Evolutionary conservation across 2,113 vertebrate species (phyloP).

Genomic region (Aspidoscelis tigris): DNA sequence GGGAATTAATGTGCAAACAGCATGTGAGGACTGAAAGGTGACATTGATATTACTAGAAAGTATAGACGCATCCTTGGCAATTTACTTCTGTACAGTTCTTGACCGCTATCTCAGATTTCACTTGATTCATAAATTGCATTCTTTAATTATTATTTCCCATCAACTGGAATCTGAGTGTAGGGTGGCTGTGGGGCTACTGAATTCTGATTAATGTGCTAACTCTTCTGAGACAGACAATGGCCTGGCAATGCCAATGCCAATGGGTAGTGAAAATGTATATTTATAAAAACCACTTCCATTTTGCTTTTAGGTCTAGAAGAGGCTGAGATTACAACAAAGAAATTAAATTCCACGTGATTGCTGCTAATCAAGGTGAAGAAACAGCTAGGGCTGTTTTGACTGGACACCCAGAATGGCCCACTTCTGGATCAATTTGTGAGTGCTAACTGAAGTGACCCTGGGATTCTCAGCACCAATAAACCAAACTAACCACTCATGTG

Average conservation of each 20-base stretch:
- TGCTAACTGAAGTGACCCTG: no score
- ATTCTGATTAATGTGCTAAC: neutral
- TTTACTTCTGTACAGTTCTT: neutral
- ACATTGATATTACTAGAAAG: no score
- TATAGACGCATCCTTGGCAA: no score
- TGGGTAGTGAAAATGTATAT: neutral
- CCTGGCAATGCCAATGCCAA: neutral
- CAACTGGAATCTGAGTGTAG: neutral
- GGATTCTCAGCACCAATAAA: no score
- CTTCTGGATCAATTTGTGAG: no score
- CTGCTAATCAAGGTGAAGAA: neutral
- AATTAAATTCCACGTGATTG: neutral
- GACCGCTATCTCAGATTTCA: neutral
- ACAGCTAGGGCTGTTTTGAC: no score
- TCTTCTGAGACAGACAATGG: neutral
- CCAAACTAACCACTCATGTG: no score
- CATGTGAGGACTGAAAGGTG: no score
- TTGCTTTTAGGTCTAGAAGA: neutral
- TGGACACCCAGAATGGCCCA: no score
- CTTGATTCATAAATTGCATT: neutral
- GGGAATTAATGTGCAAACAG: no score
- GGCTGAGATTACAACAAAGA: neutral
- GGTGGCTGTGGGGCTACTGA: neutral
- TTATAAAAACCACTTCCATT: neutral
- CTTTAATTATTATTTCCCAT: neutral